Evolutionary conservation across 2,113 vertebrate genomes (phyloP).

Genomic region (Oncorhynchus nerka): DNA sequence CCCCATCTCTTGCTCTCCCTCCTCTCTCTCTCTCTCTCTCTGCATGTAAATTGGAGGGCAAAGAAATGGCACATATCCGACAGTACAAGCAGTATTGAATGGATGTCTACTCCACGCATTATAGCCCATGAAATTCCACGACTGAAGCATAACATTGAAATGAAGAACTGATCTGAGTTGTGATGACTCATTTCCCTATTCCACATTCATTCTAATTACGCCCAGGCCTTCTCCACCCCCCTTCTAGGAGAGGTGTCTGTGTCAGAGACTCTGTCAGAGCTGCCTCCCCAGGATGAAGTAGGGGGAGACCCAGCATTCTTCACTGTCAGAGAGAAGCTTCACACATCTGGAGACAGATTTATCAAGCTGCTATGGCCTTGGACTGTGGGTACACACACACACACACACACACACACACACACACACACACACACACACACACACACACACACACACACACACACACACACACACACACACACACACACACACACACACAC

Average conservation of each 20-base stretch:
- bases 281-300: conserved; percentile 56
- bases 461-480: conserved; percentile 28
- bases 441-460: background rate
- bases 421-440: background rate
- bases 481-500: conserved; percentile 2
- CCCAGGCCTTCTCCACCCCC: conserved; percentile 28
- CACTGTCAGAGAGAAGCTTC: conserved; percentile 63
- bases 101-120: conserved; percentile 57
- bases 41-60: conserved; percentile 26
- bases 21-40: conserved; percentile 24
- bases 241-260: conserved; percentile 10
- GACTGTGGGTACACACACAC: background rate
- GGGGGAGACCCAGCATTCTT: conserved; percentile 56
- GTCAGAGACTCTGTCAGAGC: conserved; percentile 25
- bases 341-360: conserved; percentile 67
- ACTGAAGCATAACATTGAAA: conserved; percentile 70
- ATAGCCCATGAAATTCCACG: conserved; percentile 64
- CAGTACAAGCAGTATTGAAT: conserved; percentile 46
- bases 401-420: background rate
- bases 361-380: conserved; percentile 42
- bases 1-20: background rate
- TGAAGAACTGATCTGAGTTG: conserved; percentile 67
- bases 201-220: conserved; percentile 68
- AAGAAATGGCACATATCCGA: conserved; percentile 45
- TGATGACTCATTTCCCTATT: conserved; percentile 72